Base-by-base conservation (phyloP, 2,888 invertebrate genomes). In the Anorthoa munda region DNA sequence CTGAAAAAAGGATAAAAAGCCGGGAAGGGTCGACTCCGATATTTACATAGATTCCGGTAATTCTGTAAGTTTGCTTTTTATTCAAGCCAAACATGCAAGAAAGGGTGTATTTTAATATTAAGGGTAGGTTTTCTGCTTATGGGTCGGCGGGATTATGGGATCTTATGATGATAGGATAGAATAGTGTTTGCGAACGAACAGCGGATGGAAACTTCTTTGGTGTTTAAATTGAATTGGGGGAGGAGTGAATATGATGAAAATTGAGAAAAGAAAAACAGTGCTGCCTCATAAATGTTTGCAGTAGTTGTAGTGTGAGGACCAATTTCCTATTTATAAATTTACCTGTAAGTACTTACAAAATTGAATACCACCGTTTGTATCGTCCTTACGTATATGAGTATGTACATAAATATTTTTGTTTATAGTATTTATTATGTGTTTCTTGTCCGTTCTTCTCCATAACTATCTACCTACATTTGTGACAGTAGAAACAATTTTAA, bases 31-130 rank as follows among this genome's bases (percentile, higher is more conserved):
- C 90, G 80, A 64, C 66, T 76, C 65, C 88, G 92, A 92, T 93
- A 93, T 93, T 93, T 92, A 90, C 90, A 89, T 89, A 86, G 88
- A 88, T 86, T 85, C 83, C 84, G 88, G 90, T 89, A 91, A 92
- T 91, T 91, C 90, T 85, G 84, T 81, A 82, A 87, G 89, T 91
- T 92, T 89, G 87, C 89, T 89, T 90, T 89, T 87, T 90, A 89
- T 87, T 85, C 79, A 69, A 82, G 70, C 58, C 74, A 83, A 86
- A 83, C 74, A 84, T 67, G 82, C 69, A 75, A 81, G 72, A 84
- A 75, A 77, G 83, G 83, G 77, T 72, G 69, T 83, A 66, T 79
- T 86, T 83, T 87, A 85, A 85, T 86, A 85, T 82, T 73, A 72
- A 82, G 72, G 82, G 75, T 82, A 76, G 77, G 67, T 82, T 79